phyloP scores from a whole-genome alignment of 2,888 invertebrate genomes.

The Acleris emargana region DNA sequence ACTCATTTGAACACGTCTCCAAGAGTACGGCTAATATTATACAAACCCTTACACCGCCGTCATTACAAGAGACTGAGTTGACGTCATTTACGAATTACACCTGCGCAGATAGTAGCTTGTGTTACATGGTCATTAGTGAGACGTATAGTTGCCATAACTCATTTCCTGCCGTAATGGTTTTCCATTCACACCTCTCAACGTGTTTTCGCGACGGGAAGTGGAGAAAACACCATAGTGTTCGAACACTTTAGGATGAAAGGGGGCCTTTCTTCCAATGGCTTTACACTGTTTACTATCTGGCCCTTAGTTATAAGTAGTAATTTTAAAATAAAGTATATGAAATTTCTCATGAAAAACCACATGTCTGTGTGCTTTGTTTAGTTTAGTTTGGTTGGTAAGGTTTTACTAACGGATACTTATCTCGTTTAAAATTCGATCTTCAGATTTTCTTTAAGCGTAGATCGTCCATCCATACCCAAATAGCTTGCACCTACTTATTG shows the following conservation, averaged over 20 bases:
- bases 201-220: conserved; percentile 32
- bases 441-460: too few species aligned
- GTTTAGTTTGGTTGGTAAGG: too few species aligned
- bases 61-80: conserved; percentile 41
- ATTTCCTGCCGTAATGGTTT: conserved; percentile 62
- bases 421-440: too few species aligned
- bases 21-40: background rate
- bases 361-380: too few species aligned
- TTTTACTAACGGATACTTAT: too few species aligned
- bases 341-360: too few species aligned
- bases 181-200: conserved; percentile 57
- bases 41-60: conserved; percentile 11
- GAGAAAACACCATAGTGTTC: conserved; percentile 19
- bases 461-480: too few species aligned
- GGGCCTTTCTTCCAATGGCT: background rate
- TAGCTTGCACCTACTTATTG: too few species aligned
- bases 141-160: conserved; percentile 65
- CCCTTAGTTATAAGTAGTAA: too few species aligned
- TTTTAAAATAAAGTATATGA: too few species aligned
- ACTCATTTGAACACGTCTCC: background rate
- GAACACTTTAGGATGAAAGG: background rate
- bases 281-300: too few species aligned
- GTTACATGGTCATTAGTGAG: conserved; percentile 53
- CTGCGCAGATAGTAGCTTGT: conserved; percentile 38
- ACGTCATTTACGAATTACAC: conserved; percentile 43